These are phyloP conservation scores for Catharus ustulatus DNA, from an alignment of 2,797 vertebrate genomes.

Conservation along the genomic window DNA sequence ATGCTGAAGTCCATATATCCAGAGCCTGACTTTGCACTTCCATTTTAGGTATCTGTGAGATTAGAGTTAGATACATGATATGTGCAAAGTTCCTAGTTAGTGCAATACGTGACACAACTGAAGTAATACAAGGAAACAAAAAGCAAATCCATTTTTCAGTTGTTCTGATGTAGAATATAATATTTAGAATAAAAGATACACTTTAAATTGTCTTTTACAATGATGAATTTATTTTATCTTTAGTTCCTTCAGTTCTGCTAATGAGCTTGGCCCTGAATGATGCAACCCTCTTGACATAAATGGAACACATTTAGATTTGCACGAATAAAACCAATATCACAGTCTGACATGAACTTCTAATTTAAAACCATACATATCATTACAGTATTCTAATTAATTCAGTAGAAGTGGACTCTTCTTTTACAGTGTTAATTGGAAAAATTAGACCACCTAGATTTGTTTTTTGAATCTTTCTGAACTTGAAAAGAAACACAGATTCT, in stretches of 20 bases:
- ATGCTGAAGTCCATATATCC: neutral
- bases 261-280: neutral
- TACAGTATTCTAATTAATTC: neutral
- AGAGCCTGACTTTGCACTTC: neutral
- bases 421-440: conserved; percentile 65
- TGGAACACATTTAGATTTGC: neutral
- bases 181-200: neutral
- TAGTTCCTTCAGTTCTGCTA: neutral
- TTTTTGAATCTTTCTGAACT: conserved; percentile 75
- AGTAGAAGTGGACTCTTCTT: neutral
- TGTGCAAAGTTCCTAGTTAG: neutral
- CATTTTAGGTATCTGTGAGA: neutral
- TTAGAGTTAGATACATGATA: neutral
- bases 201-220: neutral
- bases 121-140: neutral
- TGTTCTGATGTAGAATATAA: neutral
- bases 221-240: neutral
- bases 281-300: neutral
- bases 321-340: neutral
- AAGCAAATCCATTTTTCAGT: neutral
- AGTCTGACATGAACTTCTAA: neutral
- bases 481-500: conserved; percentile 74
- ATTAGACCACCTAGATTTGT: conserved; percentile 68
- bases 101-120: neutral
- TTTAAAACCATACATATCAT: neutral